phyloP scores from a whole-genome alignment of 2,113 vertebrate species.

The Ibidorhyncha struthersii region DNA sequence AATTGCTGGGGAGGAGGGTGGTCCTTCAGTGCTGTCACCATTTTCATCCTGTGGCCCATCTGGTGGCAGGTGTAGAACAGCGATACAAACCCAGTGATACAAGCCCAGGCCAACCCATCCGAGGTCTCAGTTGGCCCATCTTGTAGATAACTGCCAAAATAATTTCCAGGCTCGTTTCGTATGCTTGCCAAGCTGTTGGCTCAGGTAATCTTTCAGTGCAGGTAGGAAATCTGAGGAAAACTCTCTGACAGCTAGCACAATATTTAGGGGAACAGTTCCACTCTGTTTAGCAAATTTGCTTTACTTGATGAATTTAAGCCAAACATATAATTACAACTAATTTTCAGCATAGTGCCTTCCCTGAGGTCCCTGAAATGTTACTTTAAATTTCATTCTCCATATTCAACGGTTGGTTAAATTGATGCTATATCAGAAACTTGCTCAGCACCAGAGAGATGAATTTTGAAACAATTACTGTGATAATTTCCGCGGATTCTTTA shows the following conservation, averaged over 20 bases:
- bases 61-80: conserved; percentile 8
- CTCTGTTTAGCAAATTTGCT: not conserved
- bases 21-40: not conserved
- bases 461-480: not conserved
- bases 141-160: not conserved
- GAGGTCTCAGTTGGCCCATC: not conserved
- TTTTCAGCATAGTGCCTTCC: not conserved
- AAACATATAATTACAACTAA: not conserved
- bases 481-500: not conserved
- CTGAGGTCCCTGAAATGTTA: not conserved
- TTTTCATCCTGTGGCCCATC: not conserved
- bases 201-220: not conserved
- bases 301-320: not conserved
- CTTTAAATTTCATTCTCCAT: not conserved
- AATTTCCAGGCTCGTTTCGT: not conserved
- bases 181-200: conserved; percentile 24
- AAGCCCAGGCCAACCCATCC: not conserved
- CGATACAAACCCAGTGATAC: not conserved
- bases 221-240: conserved; percentile 10
- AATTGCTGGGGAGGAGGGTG: not conserved
- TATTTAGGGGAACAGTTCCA: not conserved
- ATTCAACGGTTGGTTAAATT: not conserved
- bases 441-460: not conserved
- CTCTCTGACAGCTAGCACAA: not conserved
- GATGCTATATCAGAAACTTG: not conserved